phyloP scores from a whole-genome alignment of 2,113 vertebrate species.

The Nibea coibor region DNA sequence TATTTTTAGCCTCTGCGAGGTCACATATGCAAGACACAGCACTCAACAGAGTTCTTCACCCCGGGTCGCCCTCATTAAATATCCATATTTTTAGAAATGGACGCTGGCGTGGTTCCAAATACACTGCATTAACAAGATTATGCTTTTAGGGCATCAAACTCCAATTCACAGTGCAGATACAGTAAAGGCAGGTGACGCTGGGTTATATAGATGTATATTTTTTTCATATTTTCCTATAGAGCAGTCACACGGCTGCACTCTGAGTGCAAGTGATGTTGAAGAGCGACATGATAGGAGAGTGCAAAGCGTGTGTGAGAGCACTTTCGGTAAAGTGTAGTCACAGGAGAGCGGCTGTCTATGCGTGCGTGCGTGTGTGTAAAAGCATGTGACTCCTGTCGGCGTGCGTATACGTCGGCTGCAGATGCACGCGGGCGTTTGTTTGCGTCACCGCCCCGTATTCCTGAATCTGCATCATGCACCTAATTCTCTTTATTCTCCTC shows the following conservation, averaged over 20 bases:
- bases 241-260: constrained; percentile 4
- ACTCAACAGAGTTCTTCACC: constrained; percentile 29
- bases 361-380: constrained; percentile 2
- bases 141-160: constrained; percentile 58
- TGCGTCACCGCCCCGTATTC: background rate
- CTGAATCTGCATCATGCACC: constrained; percentile 10
- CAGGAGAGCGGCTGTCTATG: constrained; percentile 38
- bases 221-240: constrained; percentile 8
- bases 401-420: background rate
- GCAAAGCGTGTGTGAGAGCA: constrained; percentile 60
- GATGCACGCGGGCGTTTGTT: background rate
- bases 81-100: constrained; percentile 31
- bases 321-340: constrained; percentile 65
- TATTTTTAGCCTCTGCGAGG: constrained; percentile 32
- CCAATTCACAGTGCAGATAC: background rate
- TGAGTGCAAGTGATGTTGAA: constrained; percentile 52
- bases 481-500: constrained; percentile 22
- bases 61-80: constrained; percentile 26
- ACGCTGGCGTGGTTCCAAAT: background rate
- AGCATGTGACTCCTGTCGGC: background rate
- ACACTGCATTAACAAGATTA: constrained; percentile 43
- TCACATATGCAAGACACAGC: constrained; percentile 38
- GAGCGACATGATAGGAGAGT: constrained; percentile 34
- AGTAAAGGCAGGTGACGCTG: background rate
- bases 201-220: constrained; percentile 18